A percentile compares a stretch with the other conserved stretches of the same genome.
Conservation (phyloP, 2,888 invertebrate species). For the Uloborus plumipes region DNA sequence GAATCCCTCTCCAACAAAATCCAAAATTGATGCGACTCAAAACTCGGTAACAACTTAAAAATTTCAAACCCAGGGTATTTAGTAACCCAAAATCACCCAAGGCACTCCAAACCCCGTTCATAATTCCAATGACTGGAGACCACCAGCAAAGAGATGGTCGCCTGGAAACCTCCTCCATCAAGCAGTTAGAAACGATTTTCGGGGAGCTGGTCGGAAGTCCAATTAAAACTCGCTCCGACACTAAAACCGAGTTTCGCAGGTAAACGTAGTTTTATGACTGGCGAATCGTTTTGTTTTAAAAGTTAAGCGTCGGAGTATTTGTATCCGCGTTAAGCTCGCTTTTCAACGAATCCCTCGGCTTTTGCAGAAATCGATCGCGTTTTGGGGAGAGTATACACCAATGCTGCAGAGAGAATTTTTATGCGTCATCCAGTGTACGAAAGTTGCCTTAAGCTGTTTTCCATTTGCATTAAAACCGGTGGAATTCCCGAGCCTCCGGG, state of each 20-base stretch:
- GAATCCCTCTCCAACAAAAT: too few relatives aligned
- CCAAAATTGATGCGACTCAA: too few relatives aligned
- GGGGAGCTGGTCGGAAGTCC: conserved; percentile 26
- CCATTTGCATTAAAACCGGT: conserved; percentile 52
- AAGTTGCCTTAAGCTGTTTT: conserved; percentile 53
- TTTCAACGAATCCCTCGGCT: background rate
- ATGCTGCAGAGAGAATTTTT: conserved; percentile 37
- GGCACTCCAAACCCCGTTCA: background rate
- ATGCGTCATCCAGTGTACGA: conserved; percentile 13
- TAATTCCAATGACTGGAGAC: background rate
- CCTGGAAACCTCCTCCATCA: background rate
- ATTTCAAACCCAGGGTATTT: too few relatives aligned
- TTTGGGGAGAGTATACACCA: background rate
- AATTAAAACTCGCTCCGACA: conserved; percentile 58
- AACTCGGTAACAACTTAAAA: too few relatives aligned
- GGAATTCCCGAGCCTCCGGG: conserved; percentile 6
- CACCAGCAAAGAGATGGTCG: background rate
- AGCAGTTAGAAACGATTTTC: background rate
- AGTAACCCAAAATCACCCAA: too few relatives aligned
- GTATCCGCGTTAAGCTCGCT: conserved; percentile 47
- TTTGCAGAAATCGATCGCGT: conserved; percentile 4
- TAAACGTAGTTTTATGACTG: conserved; percentile 57
- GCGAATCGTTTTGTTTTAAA: conserved; percentile 51
- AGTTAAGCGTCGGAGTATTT: conserved; percentile 51
- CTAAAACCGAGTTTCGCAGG: conserved; percentile 54